Evolutionary conservation across 2,113 vertebrate genomes (phyloP), one percentile per base, ranked within the genome.

Genomic region (Spheniscus mendiculus): DNA sequence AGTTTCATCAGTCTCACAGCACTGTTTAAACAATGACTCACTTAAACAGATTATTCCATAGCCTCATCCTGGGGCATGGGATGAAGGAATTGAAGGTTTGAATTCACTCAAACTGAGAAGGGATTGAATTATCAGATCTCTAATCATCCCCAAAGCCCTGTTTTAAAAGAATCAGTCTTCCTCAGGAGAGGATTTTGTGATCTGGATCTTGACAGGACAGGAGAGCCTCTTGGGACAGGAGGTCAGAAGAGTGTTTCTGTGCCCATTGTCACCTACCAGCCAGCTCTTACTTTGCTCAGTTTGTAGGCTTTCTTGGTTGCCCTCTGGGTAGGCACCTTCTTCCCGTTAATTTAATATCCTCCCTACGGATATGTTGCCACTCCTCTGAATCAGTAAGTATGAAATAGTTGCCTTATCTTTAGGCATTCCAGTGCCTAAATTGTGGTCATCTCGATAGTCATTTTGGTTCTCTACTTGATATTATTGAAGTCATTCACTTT

Each of bases 401-500:
- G 30, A 93, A 78, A 53, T 2, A 79, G 15, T 38, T 84, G 38
- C 56, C 47, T 82, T 74, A 42, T n/a, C 61, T 71, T 94, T 29
- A 87, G 83, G 27, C 23, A 56, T 93, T 53, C 38, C 36, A 79
- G 5, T n/a, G 30, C 29, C 61, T 65, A 81, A 91, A 91, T 56
- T 52, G 83, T 0, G 0, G 61, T 50, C 22, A 87, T 62, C 71
- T 66, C 1, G 0, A 45, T 20, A 62, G 47, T 17, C 3, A 49
- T 44, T 89, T 59, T 71, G 44, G 47, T 83, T 71, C 36, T 90
- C 40, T 47, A 38, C 34, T 77, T 61, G 38, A 12, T 44, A 67
- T 85, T 85, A 65, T 2, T 63, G 47, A 80, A 83, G 58, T 69
- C 34, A 72, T 26, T 96, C 49, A 22, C 18, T 69, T 73, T 77